A percentile compares a stretch with the other conserved stretches of the same genome.
phyloP scores from a whole-genome alignment of 2,797 vertebrate species.

The Sebastes baramenuke region DNA sequence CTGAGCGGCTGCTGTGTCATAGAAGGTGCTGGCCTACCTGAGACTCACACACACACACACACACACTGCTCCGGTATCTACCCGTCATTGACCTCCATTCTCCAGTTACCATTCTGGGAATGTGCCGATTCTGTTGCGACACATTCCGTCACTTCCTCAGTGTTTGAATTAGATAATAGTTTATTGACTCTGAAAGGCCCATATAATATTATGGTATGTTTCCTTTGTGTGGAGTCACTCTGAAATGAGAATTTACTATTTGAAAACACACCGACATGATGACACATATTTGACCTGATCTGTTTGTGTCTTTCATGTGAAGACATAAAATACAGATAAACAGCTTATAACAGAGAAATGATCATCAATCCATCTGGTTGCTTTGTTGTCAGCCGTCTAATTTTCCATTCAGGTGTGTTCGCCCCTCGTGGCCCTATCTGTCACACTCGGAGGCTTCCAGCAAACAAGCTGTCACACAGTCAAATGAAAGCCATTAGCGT shows the following conservation, averaged over 20 bases:
- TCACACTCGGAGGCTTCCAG: constrained; percentile 36
- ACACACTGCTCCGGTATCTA: neutral
- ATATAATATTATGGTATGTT: neutral
- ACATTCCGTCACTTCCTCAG: neutral
- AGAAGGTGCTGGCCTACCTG: neutral
- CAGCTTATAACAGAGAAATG: neutral
- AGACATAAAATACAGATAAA: neutral
- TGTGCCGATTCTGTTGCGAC: constrained; percentile 6
- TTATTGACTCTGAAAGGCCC: constrained; percentile 4
- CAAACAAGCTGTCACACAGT: constrained; percentile 45
- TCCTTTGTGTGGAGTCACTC: neutral
- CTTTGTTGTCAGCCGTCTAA: constrained; percentile 33
- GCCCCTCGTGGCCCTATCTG: constrained; percentile 5
- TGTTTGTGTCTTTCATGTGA: neutral
- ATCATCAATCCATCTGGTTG: constrained; percentile 11
- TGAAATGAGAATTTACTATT: neutral
- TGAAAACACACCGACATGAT: neutral
- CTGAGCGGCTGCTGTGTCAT: constrained; percentile 8
- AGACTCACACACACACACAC: neutral
- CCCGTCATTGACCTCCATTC: constrained; percentile 29
- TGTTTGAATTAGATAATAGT: constrained; percentile 32
- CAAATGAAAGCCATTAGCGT: constrained; percentile 45
- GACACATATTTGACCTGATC: neutral
- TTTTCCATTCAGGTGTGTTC: constrained; percentile 45
- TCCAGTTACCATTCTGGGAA: constrained; percentile 18